phyloP scores from a whole-genome alignment of 2,113 vertebrate genomes.

The Forbesichthys agassizii region DNA sequence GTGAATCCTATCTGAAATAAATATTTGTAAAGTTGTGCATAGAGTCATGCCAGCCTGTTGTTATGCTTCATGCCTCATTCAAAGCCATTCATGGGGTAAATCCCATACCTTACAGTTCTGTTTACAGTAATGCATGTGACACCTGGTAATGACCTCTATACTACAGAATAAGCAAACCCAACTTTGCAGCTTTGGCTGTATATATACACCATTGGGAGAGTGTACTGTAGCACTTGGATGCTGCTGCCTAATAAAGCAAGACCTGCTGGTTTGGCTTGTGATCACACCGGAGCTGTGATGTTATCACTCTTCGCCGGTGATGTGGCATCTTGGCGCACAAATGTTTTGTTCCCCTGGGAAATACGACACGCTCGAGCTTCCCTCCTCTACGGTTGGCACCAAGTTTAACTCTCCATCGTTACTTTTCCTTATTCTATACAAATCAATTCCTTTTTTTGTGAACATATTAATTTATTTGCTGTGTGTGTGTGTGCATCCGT shows the following conservation, averaged over 20 bases:
- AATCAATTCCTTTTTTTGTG: constrained; percentile 45
- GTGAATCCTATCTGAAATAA: constrained; percentile 39
- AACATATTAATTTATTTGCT: neutral
- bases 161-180: neutral
- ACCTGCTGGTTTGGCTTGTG: constrained; percentile 51
- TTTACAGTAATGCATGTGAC: neutral
- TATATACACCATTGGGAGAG: constrained; percentile 9
- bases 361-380: constrained; percentile 66
- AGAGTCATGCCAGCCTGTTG: neutral
- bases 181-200: neutral
- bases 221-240: constrained; percentile 8
- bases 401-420: constrained; percentile 41
- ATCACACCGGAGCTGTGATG: constrained; percentile 53
- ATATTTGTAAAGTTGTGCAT: constrained; percentile 38
- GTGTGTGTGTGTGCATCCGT: neutral
- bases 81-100: neutral
- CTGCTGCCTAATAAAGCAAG: constrained; percentile 56
- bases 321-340: constrained; percentile 36
- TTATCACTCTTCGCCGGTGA: constrained; percentile 48
- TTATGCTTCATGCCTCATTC: neutral
- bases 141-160: neutral
- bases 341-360: constrained; percentile 68
- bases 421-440: constrained; percentile 68
- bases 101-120: neutral
- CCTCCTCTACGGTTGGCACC: constrained; percentile 56